Base-by-base conservation (phyloP, 2,888 invertebrate genomes). In the Lasioglossum malachurum region DNA sequence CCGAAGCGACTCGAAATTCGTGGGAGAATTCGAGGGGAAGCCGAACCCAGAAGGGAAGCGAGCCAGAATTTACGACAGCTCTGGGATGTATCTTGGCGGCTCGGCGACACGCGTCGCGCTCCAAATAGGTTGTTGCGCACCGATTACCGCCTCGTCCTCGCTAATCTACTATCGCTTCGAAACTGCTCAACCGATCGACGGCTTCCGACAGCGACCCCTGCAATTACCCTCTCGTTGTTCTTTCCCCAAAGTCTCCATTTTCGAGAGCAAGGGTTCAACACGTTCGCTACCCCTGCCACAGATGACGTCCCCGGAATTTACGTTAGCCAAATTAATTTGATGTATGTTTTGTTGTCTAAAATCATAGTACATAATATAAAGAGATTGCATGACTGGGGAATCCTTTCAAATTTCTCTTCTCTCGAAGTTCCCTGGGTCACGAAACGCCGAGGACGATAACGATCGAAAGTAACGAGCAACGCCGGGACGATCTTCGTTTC, bases 111-210 rank as follows among this genome's bases (percentile, higher is more conserved):
- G 60, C 76, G 60, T 7, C 64, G 14, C 71, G 35, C 27, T n/a
- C 67, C 67, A 57, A 49, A 67, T 46, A 46, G 77, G 38, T 78
- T 78, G 49, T 49, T 72, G 41, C 71, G 27, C 44, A 23, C 38
- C 71, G 44, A 60, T 60, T 31, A 46, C 69, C 49, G 14, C 57
- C 57, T 2, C 41, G n/a, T n/a, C 16, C 19, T 57, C 41, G 14
- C 27, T 60, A 27, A 60, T 60, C 60, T 60, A 60, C 12, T 60
- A 14, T 27, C 12, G 60, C n/a, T 14, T 60, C 60, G 60, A 14
- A 27, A 1, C 60, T 60, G 60, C 27, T 60, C n/a, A 27, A 60
- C 60, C 27, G 60, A 60, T 27, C 60, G 27, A 27, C 60, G 27
- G 60, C 60, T 60, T 60, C 27, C 60, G 27, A 60, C 27, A 60